Conservation (phyloP, 2,113 vertebrate genomes). For the Cyprinus carpio region DNA sequence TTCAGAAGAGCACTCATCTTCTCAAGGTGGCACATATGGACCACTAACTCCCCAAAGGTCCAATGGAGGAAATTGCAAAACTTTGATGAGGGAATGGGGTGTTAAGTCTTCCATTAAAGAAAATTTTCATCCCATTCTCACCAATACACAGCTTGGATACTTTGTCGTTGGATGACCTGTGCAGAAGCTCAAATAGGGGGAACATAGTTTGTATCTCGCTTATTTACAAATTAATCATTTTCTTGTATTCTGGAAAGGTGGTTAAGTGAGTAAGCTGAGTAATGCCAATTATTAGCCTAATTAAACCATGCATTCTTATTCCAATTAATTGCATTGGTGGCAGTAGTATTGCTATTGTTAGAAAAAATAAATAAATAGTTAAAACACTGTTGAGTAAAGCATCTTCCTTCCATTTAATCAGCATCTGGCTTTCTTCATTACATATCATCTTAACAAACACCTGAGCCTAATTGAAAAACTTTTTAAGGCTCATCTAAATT, state of each 20-base stretch:
- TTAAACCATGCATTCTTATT: neutral
- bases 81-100: neutral
- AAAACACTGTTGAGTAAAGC: neutral
- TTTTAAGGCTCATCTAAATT: constrained; percentile 28
- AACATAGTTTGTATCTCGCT: neutral
- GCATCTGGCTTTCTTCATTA: constrained; percentile 19
- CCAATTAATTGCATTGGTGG: neutral
- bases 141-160: neutral
- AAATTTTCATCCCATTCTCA: neutral
- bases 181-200: neutral
- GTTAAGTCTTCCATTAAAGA: neutral
- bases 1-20: neutral
- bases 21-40: neutral
- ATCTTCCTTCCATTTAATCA: constrained; percentile 1
- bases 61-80: neutral
- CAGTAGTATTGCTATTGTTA: neutral
- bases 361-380: constrained; percentile 27
- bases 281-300: neutral
- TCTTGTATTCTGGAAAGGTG: neutral
- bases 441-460: constrained; percentile 6
- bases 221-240: neutral
- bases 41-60: neutral
- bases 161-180: neutral
- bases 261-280: neutral
- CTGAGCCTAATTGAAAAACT: constrained; percentile 26